Base-by-base conservation (phyloP, 2,113 vertebrate genomes). In the Stegostoma tigrinum region DNA sequence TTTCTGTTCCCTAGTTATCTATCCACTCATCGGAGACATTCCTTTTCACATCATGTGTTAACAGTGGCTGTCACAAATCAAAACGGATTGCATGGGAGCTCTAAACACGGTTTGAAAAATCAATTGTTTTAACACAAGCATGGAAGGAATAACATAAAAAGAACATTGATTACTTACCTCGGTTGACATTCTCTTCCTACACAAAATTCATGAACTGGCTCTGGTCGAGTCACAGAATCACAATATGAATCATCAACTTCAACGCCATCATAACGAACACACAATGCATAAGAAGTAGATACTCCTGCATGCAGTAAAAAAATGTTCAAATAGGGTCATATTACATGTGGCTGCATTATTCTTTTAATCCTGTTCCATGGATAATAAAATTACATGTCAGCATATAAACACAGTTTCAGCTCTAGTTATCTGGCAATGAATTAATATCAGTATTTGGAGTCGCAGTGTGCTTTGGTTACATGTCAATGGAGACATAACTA, bases 151-250 rank as follows among this genome's bases (percentile, higher is more conserved):
- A 72, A 75, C 21, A 70, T 52, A 48, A 72, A 52, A 27, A 75
- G 14, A 75, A 70, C 72, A 70, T 7, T 5, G 42, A 45, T 68
- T 24, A 27, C 1, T 91, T 97, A 99, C 99, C 99, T 99, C 96
- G 99, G 99, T 96, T 98, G 98, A 97, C 99, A 99, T 96, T 99
- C 99, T 96, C 99, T 98, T 90, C 99, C 99, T 0, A 98, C 98
- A 70, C 99, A 99, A 98, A 99, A 99, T 96, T 99, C 98, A 0
- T 99, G 99, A 96, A 99, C 98, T 0, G 99, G 99, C 97, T 99
- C 99, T 0, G 99, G 99, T 8, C 98, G 97, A 95, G 99, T 99
- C 97, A 99, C 97, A 96, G 98, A 98, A 0, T 99, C 99, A 0
- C 99, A 99, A 97, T 98, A 98, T 52, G 98, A 97, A 48, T 99